phyloP scores from a whole-genome alignment of 1,140 invertebrate species.

The Drosophila guanche region DNA sequence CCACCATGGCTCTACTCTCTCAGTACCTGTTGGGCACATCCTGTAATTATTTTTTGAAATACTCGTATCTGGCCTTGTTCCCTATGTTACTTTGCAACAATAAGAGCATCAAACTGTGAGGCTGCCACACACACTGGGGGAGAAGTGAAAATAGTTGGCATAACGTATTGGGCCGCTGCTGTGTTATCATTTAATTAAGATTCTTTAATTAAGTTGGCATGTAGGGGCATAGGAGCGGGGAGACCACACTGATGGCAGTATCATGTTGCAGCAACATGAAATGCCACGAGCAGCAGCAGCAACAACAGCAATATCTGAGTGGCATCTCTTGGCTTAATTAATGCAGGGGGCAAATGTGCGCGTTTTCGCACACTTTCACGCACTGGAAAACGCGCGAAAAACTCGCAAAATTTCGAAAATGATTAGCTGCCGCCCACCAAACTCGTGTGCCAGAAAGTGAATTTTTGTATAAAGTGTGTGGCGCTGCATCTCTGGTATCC shows the following conservation, averaged over 20 bases:
- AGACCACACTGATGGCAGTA: conserved; percentile 41
- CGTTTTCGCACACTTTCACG: conserved; percentile 31
- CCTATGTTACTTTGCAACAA: conserved; percentile 12
- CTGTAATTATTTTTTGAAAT: conserved; percentile 40
- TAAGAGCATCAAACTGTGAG: conserved; percentile 32
- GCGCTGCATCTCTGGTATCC: too few species aligned
- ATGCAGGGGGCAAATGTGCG: conserved; percentile 29
- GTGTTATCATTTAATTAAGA: conserved; percentile 81
- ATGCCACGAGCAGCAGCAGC: conserved; percentile 23
- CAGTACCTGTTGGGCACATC: conserved; percentile 28
- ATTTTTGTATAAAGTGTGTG: conserved; percentile 17
- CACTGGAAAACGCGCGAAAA: conserved; percentile 27
- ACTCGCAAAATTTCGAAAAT: conserved; percentile 33
- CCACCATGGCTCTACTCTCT: neutral
- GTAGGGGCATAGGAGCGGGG: conserved; percentile 28
- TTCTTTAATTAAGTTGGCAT: conserved; percentile 77
- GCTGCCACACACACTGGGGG: conserved; percentile 3
- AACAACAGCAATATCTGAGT: conserved; percentile 35
- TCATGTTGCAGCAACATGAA: conserved; percentile 62
- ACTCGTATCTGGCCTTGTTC: conserved; percentile 9
- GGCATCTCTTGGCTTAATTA: conserved; percentile 69
- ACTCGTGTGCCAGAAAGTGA: conserved; percentile 26
- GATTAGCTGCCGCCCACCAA: conserved; percentile 26
- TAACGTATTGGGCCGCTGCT: conserved; percentile 66
- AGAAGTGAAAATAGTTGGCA: conserved; percentile 57